phyloP scores from a whole-genome alignment of 2,113 vertebrate genomes.

The Orycteropus afer region DNA sequence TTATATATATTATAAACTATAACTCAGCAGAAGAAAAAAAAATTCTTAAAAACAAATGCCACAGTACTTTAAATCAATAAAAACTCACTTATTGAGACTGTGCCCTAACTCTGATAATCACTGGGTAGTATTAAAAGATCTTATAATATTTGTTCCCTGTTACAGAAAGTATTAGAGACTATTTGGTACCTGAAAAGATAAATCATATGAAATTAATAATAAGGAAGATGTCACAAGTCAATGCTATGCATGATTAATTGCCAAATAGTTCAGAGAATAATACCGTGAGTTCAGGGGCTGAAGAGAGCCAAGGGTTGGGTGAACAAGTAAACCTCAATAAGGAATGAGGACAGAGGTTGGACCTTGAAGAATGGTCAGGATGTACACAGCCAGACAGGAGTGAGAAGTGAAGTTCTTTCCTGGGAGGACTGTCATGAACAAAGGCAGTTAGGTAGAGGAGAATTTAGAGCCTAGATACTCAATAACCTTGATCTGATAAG shows the following conservation, averaged over 20 bases:
- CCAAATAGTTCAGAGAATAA: slow-evolving; percentile 41
- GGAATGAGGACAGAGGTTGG: background rate
- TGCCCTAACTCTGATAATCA: background rate
- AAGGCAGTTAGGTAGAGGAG: background rate
- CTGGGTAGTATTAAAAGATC: background rate
- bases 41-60: slow-evolving; percentile 7
- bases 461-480: background rate
- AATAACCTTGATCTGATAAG: background rate
- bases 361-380: background rate
- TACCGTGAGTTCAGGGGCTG: slow-evolving; percentile 9
- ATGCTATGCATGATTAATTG: slow-evolving; percentile 16
- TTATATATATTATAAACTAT: slow-evolving; percentile 17
- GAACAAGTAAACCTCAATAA: slow-evolving; percentile 33
- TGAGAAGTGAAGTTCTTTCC: background rate
- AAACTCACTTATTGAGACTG: background rate
- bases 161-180: background rate
- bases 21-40: background rate
- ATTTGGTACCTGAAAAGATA: slow-evolving; percentile 50
- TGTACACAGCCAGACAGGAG: background rate
- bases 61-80: slow-evolving; percentile 41
- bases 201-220: slow-evolving; percentile 54
- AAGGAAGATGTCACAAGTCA: slow-evolving; percentile 34
- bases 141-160: background rate
- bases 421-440: background rate
- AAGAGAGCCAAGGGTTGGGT: background rate